Conservation (phyloP, 2,888 invertebrate species). For the Entomobrya multifasciata region DNA sequence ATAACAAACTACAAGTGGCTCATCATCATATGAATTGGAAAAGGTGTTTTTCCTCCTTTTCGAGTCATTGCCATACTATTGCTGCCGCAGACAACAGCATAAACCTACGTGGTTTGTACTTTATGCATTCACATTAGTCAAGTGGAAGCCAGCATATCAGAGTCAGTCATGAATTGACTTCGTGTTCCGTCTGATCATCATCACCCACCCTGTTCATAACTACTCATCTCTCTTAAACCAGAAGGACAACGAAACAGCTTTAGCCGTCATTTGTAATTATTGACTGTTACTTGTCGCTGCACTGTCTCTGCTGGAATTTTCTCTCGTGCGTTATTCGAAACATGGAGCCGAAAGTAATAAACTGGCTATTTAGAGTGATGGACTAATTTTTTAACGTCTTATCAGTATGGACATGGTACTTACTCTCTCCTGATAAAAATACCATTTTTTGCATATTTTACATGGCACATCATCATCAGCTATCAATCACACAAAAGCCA, state of each 20-base stretch:
- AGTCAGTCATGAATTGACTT: constrained; percentile 68
- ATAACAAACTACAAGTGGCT: constrained; percentile 47
- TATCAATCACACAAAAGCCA: constrained; percentile 53
- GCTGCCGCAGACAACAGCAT: background rate
- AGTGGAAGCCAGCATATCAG: constrained; percentile 37
- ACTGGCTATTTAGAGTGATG: constrained; percentile 8
- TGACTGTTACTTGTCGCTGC: constrained; percentile 28
- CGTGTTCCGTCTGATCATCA: constrained; percentile 63
- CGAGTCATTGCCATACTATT: constrained; percentile 29
- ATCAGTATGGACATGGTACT: constrained; percentile 29
- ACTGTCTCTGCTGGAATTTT: constrained; percentile 23
- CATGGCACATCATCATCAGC: constrained; percentile 46
- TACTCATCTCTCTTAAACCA: constrained; percentile 44
- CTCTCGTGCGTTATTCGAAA: constrained; percentile 19
- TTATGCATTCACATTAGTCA: constrained; percentile 44
- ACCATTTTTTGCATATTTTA: constrained; percentile 56
- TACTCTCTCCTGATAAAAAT: constrained; percentile 35
- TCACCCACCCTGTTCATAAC: constrained; percentile 11
- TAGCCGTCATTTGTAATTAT: constrained; percentile 30
- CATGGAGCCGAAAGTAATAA: constrained; percentile 46
- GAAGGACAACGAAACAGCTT: constrained; percentile 37
- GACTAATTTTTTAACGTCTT: constrained; percentile 35
- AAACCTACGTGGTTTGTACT: constrained; percentile 25
- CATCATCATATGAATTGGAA: constrained; percentile 53
- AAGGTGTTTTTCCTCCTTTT: constrained; percentile 45